Percentiles rank a stretch among this genome's conserved stretches.
Conservation (phyloP, 2,888 invertebrate species). For the Morpho deidamia region DNA sequence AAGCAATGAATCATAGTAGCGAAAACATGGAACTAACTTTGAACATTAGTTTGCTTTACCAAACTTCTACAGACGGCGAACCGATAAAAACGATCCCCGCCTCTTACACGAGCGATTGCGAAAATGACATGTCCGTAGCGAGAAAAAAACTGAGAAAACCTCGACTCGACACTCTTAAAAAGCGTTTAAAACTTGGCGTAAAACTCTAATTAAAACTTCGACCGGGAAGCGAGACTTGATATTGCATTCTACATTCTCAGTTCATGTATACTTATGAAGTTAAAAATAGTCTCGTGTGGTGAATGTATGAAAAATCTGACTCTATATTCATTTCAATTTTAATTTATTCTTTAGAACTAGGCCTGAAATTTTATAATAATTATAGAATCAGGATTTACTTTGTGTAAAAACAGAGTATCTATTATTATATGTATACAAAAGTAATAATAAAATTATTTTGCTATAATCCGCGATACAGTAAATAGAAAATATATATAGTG, state of each 20-base stretch:
- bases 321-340: no score
- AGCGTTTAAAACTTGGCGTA: slow-evolving; percentile 8
- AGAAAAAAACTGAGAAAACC: slow-evolving; percentile 6
- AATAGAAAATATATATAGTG: no score
- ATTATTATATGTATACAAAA: no score
- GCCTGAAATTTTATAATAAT: no score
- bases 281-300: not conserved
- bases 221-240: slow-evolving; percentile 10
- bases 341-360: no score
- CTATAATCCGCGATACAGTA: no score
- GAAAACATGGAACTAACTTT: not conserved
- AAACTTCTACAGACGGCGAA: slow-evolving; percentile 13
- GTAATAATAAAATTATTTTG: no score
- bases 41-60: no score
- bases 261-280: not conserved
- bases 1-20: no score
- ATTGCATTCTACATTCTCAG: slow-evolving; percentile 13
- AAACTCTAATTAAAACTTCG: slow-evolving; percentile 20
- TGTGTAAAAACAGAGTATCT: no score
- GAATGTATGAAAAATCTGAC: not conserved
- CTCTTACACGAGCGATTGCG: slow-evolving; percentile 3
- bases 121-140: slow-evolving; percentile 6
- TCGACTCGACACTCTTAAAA: slow-evolving; percentile 7
- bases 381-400: no score
- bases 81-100: slow-evolving; percentile 7